Evolutionary conservation across 2,113 vertebrate genomes (phyloP), one percentile per base, ranked within the genome.

Genomic region (Oxyura jamaicensis): DNA sequence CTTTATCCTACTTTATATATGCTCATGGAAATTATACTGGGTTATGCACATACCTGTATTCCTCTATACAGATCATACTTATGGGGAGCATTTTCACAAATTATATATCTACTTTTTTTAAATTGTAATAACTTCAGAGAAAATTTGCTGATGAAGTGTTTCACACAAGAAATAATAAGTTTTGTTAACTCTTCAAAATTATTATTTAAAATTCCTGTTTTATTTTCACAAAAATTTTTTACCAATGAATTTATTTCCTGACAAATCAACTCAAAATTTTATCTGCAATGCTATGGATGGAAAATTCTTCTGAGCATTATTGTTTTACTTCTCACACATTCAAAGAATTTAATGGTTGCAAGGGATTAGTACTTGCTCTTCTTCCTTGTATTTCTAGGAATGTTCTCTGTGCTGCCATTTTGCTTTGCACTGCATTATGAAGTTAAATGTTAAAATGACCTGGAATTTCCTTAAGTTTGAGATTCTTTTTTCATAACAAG

Each of bases 391-490:
- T 67, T 86, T 75, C 62, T 46, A 52, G 16, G 25, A 90, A 69
- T 0, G 0, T 86, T 85, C 8, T 53, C 23, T 50, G 8, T n/a
- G 52, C 31, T 75, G 21, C 41, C 58, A 41, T 81, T 96, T 90
- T 62, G 14, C 29, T 93, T 83, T 86, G 22, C 2, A 18, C 12
- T 26, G 19, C n/a, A 55, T 26, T 55, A 28, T 74, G 65, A 86
- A 50, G 25, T 46, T 58, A 41, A 42, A 36, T 63, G 8, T 67
- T 91, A 71, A 77, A 77, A 58, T 83, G 72, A 22, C 9, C 55
- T n/a, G 16, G 39, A 15, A 3, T 46, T 95, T 95, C 74, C n/a
- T 85, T 95, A 85, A 93, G 36, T 56, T 48, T 52, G 31, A 79
- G 11, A 17, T 21, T 22, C 29, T 33, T 82, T 60, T 77, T 75